Percentiles rank a stretch among this genome's conserved stretches.
These are phyloP conservation scores for Miltochrista miniata DNA, from an alignment of 2,888 invertebrate genomes.

Conservation along the genomic window DNA sequence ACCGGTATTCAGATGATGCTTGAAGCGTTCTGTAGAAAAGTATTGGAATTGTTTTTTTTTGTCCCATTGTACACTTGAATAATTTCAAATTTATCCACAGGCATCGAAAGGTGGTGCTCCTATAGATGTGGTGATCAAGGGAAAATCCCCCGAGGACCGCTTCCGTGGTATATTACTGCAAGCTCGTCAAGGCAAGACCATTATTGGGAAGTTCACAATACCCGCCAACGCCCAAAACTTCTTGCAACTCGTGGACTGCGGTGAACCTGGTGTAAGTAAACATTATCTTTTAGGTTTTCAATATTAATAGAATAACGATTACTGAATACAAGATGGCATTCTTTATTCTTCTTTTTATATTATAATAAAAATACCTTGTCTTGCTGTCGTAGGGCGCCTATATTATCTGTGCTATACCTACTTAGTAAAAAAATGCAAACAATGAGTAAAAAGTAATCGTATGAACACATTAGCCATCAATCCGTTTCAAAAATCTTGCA, in stretches of 20 bases:
- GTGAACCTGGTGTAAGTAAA: conserved; percentile 76
- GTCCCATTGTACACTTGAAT: too few relatives aligned
- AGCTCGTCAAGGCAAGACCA: conserved; percentile 84
- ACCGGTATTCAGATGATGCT: too few relatives aligned
- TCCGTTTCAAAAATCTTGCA: too few relatives aligned
- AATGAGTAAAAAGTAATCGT: too few relatives aligned
- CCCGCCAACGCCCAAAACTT: conserved; percentile 67
- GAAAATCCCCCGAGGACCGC: conserved; percentile 68
- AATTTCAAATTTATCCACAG: conserved; percentile 29
- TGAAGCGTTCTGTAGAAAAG: too few relatives aligned
- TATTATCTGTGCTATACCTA: too few relatives aligned
- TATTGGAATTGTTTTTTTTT: too few relatives aligned
- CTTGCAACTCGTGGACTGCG: conserved; percentile 82
- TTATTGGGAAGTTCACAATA: conserved; percentile 86
- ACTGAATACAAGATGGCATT: not conserved
- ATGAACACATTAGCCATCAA: too few relatives aligned
- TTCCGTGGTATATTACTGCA: conserved; percentile 87
- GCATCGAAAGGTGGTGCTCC: conserved; percentile 67
- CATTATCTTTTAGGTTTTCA: not conserved
- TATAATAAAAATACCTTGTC: too few relatives aligned
- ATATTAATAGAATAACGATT: not conserved
- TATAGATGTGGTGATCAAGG: conserved; percentile 80
- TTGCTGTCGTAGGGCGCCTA: too few relatives aligned
- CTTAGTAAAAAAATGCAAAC: too few relatives aligned
- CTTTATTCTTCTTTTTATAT: too few relatives aligned